phyloP scores from a whole-genome alignment of 2,797 vertebrate genomes.

The Lagodon rhomboides region DNA sequence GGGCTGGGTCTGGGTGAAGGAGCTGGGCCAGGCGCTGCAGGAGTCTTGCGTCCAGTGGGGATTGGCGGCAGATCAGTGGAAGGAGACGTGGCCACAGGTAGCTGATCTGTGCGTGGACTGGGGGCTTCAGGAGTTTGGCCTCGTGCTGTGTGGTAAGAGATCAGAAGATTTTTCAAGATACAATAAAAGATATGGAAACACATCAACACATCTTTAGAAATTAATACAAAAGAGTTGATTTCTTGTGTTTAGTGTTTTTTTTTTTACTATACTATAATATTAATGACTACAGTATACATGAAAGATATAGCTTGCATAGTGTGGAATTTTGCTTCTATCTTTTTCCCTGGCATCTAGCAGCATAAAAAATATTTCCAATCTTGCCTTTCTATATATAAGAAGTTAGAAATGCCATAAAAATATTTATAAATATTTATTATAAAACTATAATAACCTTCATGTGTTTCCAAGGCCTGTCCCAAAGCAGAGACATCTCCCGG shows the following conservation, averaged over 20 bases:
- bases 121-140: conserved; percentile 51
- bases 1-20: conserved; percentile 38
- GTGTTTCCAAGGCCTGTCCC: conserved; percentile 66
- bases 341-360: background rate
- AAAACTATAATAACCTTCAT: conserved; percentile 68
- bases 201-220: background rate
- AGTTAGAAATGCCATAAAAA: background rate
- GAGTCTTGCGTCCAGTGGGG: conserved; percentile 81
- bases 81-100: conserved; percentile 31
- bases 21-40: conserved; percentile 28
- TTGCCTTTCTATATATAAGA: conserved; percentile 13
- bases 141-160: conserved; percentile 49
- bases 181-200: background rate
- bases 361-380: background rate
- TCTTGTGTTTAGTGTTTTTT: too few species aligned
- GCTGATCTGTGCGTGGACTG: conserved; percentile 22
- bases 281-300: background rate
- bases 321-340: background rate
- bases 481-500: conserved; percentile 57
- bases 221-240: background rate
- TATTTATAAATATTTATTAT: conserved; percentile 7
- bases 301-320: background rate
- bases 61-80: conserved; percentile 88
- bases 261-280: conserved; percentile 3
- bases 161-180: conserved; percentile 10